phyloP scores from a whole-genome alignment of 2,113 vertebrate species.

The Microcebus jonahi region DNA sequence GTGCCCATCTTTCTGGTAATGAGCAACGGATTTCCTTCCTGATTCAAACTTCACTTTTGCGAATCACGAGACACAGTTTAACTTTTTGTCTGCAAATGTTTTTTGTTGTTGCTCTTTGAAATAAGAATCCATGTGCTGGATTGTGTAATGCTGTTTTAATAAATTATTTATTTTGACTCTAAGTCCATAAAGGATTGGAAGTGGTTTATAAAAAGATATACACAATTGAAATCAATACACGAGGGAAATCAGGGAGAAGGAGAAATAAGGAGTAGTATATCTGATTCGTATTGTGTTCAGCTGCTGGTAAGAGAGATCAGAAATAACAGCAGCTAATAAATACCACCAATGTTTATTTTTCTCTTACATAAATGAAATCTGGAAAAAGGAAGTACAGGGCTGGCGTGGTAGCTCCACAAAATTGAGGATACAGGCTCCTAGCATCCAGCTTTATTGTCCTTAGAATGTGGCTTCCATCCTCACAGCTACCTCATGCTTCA shows the following conservation, averaged over 20 bases:
- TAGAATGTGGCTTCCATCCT: not conserved
- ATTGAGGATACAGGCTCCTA: not conserved
- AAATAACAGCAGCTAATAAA: not conserved
- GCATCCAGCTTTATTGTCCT: not conserved
- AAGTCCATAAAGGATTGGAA: constrained; percentile 64
- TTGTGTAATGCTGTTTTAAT: constrained; percentile 60
- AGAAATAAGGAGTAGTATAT: not conserved
- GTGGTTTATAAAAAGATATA: constrained; percentile 62
- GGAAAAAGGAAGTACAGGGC: not conserved
- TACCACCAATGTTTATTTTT: not conserved
- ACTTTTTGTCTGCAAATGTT: constrained; percentile 55
- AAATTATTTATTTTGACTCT: constrained; percentile 75
- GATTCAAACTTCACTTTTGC: constrained; percentile 41
- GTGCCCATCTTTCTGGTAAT: constrained; percentile 78
- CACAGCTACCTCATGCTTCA: not conserved
- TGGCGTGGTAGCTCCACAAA: not conserved
- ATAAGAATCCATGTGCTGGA: constrained; percentile 32
- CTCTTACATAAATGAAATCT: constrained; percentile 15
- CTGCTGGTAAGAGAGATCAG: not conserved
- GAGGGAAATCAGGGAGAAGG: not conserved
- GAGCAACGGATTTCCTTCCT: constrained; percentile 69
- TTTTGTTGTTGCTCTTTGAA: constrained; percentile 66
- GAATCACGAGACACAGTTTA: constrained; percentile 53
- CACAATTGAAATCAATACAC: constrained; percentile 40
- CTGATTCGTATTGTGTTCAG: not conserved